Conservation (phyloP, 2,888 invertebrate genomes). For the Digitonthophagus gazella region DNA sequence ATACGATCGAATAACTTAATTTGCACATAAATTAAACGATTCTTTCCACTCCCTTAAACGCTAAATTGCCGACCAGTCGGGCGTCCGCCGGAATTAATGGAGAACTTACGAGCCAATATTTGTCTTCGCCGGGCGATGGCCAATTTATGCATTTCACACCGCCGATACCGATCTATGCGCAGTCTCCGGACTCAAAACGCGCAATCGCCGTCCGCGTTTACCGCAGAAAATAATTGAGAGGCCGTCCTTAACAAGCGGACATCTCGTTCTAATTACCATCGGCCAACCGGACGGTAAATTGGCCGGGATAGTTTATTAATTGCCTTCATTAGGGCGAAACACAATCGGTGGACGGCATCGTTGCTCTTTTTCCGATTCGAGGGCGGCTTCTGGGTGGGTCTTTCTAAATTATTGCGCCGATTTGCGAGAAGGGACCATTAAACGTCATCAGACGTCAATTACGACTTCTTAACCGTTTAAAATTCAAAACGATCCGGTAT, state of each 20-base stretch:
- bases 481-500: constrained; percentile 1
- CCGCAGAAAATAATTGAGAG: constrained; percentile 5
- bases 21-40: neutral
- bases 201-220: neutral
- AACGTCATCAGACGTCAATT: neutral
- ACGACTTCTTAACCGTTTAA: neutral
- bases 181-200: neutral
- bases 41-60: neutral
- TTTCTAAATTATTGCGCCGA: neutral
- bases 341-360: constrained; percentile 25
- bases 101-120: neutral
- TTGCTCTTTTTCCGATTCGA: constrained; percentile 27
- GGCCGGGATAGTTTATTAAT: constrained; percentile 36
- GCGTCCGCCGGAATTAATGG: neutral
- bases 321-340: constrained; percentile 34
- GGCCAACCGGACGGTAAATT: constrained; percentile 33
- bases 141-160: neutral
- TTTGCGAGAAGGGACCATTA: neutral
- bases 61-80: neutral
- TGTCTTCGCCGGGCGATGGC: neutral
- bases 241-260: constrained; percentile 9
- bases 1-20: neutral
- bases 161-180: neutral
- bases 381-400: constrained; percentile 7
- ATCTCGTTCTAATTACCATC: constrained; percentile 33